Evolutionary conservation across 2,888 invertebrate species (phyloP).

Genomic region (Drosophila siamana): DNA sequence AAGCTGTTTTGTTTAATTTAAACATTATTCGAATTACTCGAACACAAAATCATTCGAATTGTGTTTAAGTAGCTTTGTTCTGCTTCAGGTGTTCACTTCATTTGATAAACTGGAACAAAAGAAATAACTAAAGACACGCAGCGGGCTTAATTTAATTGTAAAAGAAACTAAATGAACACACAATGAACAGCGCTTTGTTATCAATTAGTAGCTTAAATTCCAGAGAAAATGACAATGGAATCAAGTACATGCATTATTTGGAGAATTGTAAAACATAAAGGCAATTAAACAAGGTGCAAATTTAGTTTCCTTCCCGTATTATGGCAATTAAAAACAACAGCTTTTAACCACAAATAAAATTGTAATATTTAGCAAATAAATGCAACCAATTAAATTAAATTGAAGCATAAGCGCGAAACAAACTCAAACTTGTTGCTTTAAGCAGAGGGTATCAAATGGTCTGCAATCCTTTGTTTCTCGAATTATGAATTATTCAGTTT

Average conservation of each 20-base stretch:
- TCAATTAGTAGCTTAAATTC: too few species aligned
- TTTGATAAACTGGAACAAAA: too few species aligned
- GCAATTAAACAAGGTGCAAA: too few species aligned
- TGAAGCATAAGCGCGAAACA: not conserved
- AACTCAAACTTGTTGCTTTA: not conserved
- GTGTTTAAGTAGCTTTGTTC: not conserved
- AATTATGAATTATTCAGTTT: constrained; percentile 1
- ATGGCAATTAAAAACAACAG: not conserved
- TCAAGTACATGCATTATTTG: not conserved
- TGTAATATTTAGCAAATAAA: too few species aligned
- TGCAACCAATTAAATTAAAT: not conserved
- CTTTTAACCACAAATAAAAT: too few species aligned
- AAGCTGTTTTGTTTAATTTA: not conserved
- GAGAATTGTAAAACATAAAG: too few species aligned
- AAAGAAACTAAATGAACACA: not conserved
- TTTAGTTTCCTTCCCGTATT: not conserved
- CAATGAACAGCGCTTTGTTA: not conserved
- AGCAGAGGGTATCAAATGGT: too few species aligned
- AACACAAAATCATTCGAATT: not conserved
- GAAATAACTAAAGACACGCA: too few species aligned
- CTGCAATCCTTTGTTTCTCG: not conserved
- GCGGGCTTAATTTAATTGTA: too few species aligned
- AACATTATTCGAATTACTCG: not conserved
- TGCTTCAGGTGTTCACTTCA: not conserved
- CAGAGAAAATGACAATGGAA: not conserved